These are phyloP conservation scores for Alcedo atthis DNA, from an alignment of 2,797 vertebrate genomes.

Conservation along the genomic window DNA sequence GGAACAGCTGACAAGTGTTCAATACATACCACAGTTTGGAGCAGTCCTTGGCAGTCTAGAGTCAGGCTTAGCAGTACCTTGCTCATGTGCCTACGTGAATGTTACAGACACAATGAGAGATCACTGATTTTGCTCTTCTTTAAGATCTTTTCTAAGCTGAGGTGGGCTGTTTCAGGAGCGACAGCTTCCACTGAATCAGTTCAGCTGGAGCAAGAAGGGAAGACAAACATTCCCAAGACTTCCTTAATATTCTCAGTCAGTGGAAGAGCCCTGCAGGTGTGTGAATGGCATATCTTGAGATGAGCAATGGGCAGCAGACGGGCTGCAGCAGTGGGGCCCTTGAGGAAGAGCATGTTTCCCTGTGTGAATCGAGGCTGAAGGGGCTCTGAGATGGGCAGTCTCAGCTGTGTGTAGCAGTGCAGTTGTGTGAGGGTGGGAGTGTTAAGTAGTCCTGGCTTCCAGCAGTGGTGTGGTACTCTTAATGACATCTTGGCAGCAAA, in stretches of 20 bases:
- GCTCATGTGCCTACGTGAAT: neutral
- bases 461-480: neutral
- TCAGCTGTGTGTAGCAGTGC: neutral
- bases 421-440: neutral
- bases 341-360: neutral
- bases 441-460: neutral
- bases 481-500: neutral
- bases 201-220: neutral
- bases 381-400: neutral
- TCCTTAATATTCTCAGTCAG: neutral
- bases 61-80: neutral
- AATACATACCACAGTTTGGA: accelerated
- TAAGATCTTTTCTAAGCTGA: neutral
- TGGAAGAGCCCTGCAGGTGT: neutral
- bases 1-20: neutral
- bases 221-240: neutral
- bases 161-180: neutral
- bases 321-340: neutral
- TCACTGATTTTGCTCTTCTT: neutral
- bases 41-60: neutral
- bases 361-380: neutral
- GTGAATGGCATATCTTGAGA: neutral
- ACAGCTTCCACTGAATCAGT: neutral
- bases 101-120: neutral
- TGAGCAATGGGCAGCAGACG: neutral